phyloP scores from a whole-genome alignment of 2,113 vertebrate species.

The Forbesichthys papilliferus region DNA sequence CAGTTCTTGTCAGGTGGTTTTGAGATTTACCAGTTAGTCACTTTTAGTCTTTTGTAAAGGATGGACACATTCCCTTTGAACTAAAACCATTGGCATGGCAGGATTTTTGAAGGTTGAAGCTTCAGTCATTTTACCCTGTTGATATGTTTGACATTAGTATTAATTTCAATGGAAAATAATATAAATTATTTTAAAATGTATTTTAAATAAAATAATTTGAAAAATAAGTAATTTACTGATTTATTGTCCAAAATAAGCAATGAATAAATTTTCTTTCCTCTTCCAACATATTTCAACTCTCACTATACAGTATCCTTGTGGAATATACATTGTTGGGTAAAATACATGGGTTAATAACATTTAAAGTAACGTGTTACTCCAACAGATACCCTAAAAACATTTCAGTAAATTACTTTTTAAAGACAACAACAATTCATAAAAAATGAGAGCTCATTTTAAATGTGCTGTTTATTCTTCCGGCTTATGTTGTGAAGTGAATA shows the following conservation, averaged over 20 bases:
- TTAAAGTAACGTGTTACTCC: slow-evolving; percentile 52
- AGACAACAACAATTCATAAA: slow-evolving; percentile 68
- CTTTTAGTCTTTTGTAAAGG: slow-evolving; percentile 19
- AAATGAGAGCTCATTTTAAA: slow-evolving; percentile 58
- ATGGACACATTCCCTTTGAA: slow-evolving; percentile 39
- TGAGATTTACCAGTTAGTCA: slow-evolving; percentile 52
- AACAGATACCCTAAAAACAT: slow-evolving; percentile 56
- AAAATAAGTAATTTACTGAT: neutral
- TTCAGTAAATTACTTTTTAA: slow-evolving; percentile 52
- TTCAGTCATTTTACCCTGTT: neutral
- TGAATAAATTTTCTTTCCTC: slow-evolving; percentile 10
- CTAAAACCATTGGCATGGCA: neutral
- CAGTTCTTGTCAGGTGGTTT: slow-evolving; percentile 54
- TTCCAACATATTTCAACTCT: slow-evolving; percentile 37
- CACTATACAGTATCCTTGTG: slow-evolving; percentile 13
- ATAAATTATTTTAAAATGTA: neutral
- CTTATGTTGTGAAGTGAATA: slow-evolving; percentile 48
- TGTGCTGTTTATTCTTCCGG: slow-evolving; percentile 52
- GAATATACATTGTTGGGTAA: slow-evolving; percentile 11
- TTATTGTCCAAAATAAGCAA: neutral
- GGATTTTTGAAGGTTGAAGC: neutral
- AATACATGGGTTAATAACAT: slow-evolving; percentile 43
- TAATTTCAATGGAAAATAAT: neutral
- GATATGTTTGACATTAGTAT: neutral
- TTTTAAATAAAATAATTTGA: neutral